phyloP scores from a whole-genome alignment of 2,888 invertebrate genomes.

The Xestoiulus laeticollis region DNA sequence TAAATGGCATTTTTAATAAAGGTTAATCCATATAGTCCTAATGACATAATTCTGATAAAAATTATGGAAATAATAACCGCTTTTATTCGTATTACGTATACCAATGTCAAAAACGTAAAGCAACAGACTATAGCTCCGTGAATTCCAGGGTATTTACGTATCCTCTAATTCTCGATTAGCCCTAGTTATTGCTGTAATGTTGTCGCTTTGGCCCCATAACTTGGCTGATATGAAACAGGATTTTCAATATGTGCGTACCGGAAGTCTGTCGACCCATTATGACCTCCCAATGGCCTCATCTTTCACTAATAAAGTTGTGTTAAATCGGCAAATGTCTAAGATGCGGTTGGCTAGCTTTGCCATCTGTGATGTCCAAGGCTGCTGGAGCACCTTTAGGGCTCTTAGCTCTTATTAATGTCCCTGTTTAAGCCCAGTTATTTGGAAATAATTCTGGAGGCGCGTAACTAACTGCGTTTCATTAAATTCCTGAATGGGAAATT shows the following conservation, averaged over 20 bases:
- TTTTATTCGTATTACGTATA: too few relatives aligned
- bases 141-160: too few relatives aligned
- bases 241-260: neutral
- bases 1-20: too few relatives aligned
- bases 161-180: too few relatives aligned
- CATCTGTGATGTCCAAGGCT: neutral
- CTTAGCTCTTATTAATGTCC: neutral
- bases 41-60: too few relatives aligned
- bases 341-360: neutral
- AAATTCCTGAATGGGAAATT: neutral
- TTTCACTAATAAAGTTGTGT: neutral
- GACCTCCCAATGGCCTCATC: neutral
- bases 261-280: neutral
- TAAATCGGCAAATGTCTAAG: neutral
- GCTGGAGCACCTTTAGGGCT: neutral
- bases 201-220: neutral
- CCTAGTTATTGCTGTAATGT: too few relatives aligned
- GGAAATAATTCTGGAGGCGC: neutral
- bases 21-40: too few relatives aligned
- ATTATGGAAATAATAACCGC: too few relatives aligned
- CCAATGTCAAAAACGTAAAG: too few relatives aligned
- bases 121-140: too few relatives aligned
- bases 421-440: neutral
- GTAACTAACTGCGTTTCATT: neutral
- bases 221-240: neutral